Conservation (phyloP, 2,797 vertebrate genomes). For the Ceryle rudis region DNA sequence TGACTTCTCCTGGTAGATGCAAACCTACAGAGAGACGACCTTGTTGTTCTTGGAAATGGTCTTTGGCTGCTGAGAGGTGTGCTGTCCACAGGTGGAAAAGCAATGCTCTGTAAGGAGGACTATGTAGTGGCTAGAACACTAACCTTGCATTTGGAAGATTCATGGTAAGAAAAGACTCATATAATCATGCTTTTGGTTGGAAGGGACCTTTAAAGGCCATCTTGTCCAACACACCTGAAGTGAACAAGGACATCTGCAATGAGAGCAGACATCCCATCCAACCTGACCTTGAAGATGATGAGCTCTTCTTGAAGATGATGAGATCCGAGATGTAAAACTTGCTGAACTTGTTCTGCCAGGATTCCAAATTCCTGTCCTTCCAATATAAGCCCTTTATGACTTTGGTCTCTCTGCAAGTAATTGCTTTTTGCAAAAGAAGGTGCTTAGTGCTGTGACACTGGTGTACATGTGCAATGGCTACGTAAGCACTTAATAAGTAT, state of each 20-base stretch:
- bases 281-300: neutral
- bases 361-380: neutral
- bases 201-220: neutral
- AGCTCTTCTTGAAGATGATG: neutral
- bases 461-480: neutral
- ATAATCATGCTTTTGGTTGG: neutral
- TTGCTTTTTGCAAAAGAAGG: neutral
- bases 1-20: neutral
- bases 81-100: neutral
- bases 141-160: neutral
- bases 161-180: neutral
- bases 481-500: neutral
- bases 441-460: neutral
- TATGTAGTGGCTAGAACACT: fast-evolving
- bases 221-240: neutral
- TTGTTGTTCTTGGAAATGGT: neutral
- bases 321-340: neutral
- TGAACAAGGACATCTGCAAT: neutral
- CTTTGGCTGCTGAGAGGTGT: neutral
- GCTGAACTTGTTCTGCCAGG: neutral
- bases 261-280: neutral
- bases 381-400: neutral
- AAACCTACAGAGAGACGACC: neutral
- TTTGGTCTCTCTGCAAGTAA: neutral
- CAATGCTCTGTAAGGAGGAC: neutral